Evolutionary conservation across 2,113 vertebrate genomes (phyloP).

Genomic region (Polypterus bichir): DNA sequence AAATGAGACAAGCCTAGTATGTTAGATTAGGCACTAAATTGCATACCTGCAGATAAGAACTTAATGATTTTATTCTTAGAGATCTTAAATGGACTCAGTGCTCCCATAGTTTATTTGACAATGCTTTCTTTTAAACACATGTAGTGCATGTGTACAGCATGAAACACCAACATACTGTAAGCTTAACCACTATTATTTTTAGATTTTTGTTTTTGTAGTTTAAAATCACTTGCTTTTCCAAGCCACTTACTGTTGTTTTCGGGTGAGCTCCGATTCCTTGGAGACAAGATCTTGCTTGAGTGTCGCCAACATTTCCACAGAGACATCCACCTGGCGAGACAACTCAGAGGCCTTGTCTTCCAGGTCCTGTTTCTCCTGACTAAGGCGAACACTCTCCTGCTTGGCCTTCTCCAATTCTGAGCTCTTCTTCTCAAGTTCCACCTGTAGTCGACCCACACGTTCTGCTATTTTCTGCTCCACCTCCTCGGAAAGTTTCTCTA

Average conservation of each 20-base stretch:
- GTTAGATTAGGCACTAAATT: too few relatives aligned
- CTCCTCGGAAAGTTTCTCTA: slow-evolving; percentile 91
- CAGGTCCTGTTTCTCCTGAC: slow-evolving; percentile 88
- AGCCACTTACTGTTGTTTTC: slow-evolving; percentile 88
- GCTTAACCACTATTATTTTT: too few relatives aligned
- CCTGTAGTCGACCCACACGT: slow-evolving; percentile 84
- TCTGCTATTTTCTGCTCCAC: slow-evolving; percentile 95
- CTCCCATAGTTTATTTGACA: too few relatives aligned
- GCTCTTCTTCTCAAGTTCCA: slow-evolving; percentile 87
- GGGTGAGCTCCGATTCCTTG: slow-evolving; percentile 88
- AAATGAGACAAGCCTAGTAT: too few relatives aligned
- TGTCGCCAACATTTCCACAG: slow-evolving; percentile 91
- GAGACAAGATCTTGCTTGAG: slow-evolving; percentile 94
- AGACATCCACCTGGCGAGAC: slow-evolving; percentile 91
- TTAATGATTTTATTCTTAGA: too few relatives aligned
- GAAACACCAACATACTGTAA: too few relatives aligned
- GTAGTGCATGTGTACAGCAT: too few relatives aligned
- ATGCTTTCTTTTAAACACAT: too few relatives aligned
- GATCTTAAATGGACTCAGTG: too few relatives aligned
- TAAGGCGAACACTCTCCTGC: slow-evolving; percentile 74
- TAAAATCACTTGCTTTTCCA: background rate
- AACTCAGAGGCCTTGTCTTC: slow-evolving; percentile 85
- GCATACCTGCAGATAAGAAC: too few relatives aligned
- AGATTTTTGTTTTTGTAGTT: too few relatives aligned
- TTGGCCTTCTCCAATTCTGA: slow-evolving; percentile 88